A percentile compares a stretch with the other conserved stretches of the same genome.
phyloP scores from a whole-genome alignment of 1,140 invertebrate species.

The Sitophilus oryzae region DNA sequence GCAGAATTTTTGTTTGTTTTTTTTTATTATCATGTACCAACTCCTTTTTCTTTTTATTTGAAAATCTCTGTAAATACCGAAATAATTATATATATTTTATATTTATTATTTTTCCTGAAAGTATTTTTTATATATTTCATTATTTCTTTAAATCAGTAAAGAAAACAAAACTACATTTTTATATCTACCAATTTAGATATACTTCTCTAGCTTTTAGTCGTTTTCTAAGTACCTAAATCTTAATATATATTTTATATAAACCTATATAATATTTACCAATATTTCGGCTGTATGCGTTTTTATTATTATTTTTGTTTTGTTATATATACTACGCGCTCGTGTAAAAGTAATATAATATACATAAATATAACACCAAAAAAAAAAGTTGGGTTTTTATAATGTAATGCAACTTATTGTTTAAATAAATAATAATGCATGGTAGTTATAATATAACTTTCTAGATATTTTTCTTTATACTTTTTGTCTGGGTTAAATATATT shows the following conservation, averaged over 20 bases:
- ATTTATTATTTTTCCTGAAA: slow-evolving; percentile 2
- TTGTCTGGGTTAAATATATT: too few species aligned
- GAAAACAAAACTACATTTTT: too few species aligned
- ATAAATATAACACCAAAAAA: too few species aligned
- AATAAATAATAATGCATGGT: too few species aligned
- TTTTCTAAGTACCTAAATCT: neutral
- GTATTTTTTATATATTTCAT: neutral
- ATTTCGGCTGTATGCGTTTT: neutral
- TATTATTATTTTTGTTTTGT: too few species aligned
- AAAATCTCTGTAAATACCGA: slow-evolving; percentile 3
- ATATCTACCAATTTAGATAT: neutral
- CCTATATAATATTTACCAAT: neutral
- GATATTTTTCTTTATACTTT: too few species aligned
- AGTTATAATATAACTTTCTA: too few species aligned
- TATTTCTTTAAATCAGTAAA: too few species aligned
- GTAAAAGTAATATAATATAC: too few species aligned
- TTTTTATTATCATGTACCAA: neutral
- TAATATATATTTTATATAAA: neutral
- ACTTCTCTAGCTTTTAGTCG: neutral
- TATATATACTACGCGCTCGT: too few species aligned
- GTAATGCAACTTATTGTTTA: too few species aligned
- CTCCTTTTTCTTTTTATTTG: neutral
- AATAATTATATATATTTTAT: neutral
- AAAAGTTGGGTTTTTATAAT: too few species aligned
- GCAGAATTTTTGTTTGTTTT: slow-evolving; percentile 1